Conservation (phyloP, 2,888 invertebrate species). For the Platycheirus albimanus region DNA sequence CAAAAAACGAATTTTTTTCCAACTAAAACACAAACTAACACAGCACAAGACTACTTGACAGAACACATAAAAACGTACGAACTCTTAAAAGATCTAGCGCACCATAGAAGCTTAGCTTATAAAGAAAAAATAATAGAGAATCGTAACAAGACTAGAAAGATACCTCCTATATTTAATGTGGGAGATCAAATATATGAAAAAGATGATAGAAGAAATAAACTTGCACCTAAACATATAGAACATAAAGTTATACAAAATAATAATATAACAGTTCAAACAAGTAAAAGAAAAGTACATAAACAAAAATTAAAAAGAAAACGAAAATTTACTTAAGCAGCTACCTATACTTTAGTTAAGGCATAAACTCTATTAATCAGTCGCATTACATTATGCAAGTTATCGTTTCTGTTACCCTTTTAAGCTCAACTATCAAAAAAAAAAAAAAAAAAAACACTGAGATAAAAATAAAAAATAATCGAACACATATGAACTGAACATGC, state of each 20-base stretch:
- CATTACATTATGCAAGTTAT: too few species aligned
- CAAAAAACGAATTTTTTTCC: too few species aligned
- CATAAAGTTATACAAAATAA: too few species aligned
- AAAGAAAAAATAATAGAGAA: neutral
- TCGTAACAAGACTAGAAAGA: neutral
- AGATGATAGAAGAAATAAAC: constrained; percentile 3
- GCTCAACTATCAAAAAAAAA: too few species aligned
- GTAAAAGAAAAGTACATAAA: constrained; percentile 9
- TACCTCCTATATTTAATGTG: neutral
- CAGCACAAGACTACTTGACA: neutral
- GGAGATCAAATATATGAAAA: constrained; percentile 1
- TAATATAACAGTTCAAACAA: neutral
- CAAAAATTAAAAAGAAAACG: neutral
- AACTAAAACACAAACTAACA: too few species aligned
- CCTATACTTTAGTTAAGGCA: too few species aligned
- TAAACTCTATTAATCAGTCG: too few species aligned
- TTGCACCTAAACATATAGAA: neutral
- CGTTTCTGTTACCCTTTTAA: too few species aligned
- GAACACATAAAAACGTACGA: neutral
- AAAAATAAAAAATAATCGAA: too few species aligned
- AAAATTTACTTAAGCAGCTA: neutral
- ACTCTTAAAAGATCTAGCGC: neutral
- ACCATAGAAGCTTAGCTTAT: neutral
- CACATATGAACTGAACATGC: too few species aligned
- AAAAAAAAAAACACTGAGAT: too few species aligned